Evolutionary conservation across 1,140 invertebrate genomes (phyloP).

Genomic region (Drosophila nigrodunni): DNA sequence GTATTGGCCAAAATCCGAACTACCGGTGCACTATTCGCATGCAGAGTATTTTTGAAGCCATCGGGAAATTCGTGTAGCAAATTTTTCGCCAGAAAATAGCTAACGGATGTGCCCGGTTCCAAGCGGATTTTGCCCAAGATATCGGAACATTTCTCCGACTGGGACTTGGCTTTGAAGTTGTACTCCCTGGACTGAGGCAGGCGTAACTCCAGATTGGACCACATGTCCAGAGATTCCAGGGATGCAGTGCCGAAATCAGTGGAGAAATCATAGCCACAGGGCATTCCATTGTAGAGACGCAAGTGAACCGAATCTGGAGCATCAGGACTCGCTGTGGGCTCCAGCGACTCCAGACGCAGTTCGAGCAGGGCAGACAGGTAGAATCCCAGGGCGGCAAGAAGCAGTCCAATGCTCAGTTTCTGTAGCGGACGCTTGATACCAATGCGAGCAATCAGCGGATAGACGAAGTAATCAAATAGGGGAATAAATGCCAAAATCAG

Average conservation of each 20-base stretch:
- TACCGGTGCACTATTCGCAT: slow-evolving; percentile 15
- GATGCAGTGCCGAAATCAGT: background rate
- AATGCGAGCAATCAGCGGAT: slow-evolving; percentile 86
- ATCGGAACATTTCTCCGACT: slow-evolving; percentile 36
- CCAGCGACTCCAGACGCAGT: slow-evolving; percentile 89
- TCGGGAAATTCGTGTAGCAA: slow-evolving; percentile 65
- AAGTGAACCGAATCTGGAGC: slow-evolving; percentile 87
- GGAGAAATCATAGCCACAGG: slow-evolving; percentile 83
- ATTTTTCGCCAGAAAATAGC: slow-evolving; percentile 78
- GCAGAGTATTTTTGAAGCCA: slow-evolving; percentile 40
- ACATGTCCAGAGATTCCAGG: slow-evolving; percentile 61
- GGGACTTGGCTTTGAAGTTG: slow-evolving; percentile 35
- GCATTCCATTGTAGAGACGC: slow-evolving; percentile 89
- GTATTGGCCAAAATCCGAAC: slow-evolving; percentile 68
- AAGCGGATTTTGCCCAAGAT: slow-evolving; percentile 52
- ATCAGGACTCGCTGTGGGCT: slow-evolving; percentile 86
- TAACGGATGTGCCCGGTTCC: slow-evolving; percentile 79
- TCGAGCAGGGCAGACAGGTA: slow-evolving; percentile 94
- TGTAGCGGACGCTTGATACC: slow-evolving; percentile 87
- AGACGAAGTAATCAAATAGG: slow-evolving; percentile 91
- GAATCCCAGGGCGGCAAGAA: slow-evolving; percentile 93
- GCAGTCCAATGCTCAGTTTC: slow-evolving; percentile 92
- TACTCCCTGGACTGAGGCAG: slow-evolving; percentile 30
- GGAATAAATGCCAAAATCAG: slow-evolving; percentile 95
- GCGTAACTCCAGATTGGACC: slow-evolving; percentile 54